Percentiles rank a stretch among this genome's conserved stretches.
Conservation (phyloP, 2,888 invertebrate species). For the Chrysina gloriosa region DNA sequence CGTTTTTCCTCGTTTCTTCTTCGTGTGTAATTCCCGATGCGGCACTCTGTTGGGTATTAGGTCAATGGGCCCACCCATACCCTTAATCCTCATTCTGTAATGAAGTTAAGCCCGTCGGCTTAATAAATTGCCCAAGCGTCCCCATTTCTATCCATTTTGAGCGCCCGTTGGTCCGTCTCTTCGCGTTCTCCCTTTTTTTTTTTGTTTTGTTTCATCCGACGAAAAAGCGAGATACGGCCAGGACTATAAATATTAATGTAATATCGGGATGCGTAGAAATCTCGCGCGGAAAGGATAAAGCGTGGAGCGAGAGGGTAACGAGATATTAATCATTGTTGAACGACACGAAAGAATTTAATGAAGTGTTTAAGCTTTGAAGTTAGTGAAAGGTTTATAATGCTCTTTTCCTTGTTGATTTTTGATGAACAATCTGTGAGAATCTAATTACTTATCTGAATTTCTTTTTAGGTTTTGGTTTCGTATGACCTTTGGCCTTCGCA, state of each 20-base stretch:
- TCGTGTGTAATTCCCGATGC: background rate
- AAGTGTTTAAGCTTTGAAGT: too few relatives aligned
- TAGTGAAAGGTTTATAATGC: too few relatives aligned
- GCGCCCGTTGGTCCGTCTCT: background rate
- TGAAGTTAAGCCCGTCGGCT: conserved; percentile 15
- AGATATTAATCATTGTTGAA: background rate
- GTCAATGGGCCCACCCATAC: background rate
- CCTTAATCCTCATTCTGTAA: background rate
- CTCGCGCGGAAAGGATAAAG: background rate
- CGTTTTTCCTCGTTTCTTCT: background rate
- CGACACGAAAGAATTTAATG: too few relatives aligned
- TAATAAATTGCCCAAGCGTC: conserved; percentile 15
- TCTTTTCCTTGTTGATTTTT: too few relatives aligned
- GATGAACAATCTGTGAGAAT: too few relatives aligned
- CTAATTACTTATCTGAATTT: too few relatives aligned
- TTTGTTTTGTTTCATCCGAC: too few relatives aligned
- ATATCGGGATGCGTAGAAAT: background rate
- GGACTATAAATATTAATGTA: conserved; percentile 20
- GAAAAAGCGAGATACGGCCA: background rate
- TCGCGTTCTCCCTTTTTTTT: background rate
- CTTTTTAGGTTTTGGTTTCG: too few relatives aligned
- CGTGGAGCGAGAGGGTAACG: background rate
- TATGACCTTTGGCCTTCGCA: too few relatives aligned
- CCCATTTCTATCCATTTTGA: conserved; percentile 6
- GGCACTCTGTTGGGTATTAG: conserved; percentile 7